Percentiles rank a stretch among this genome's conserved stretches.
phyloP scores from a whole-genome alignment of 2,797 vertebrate species.

The Onychomys leucogaster region DNA sequence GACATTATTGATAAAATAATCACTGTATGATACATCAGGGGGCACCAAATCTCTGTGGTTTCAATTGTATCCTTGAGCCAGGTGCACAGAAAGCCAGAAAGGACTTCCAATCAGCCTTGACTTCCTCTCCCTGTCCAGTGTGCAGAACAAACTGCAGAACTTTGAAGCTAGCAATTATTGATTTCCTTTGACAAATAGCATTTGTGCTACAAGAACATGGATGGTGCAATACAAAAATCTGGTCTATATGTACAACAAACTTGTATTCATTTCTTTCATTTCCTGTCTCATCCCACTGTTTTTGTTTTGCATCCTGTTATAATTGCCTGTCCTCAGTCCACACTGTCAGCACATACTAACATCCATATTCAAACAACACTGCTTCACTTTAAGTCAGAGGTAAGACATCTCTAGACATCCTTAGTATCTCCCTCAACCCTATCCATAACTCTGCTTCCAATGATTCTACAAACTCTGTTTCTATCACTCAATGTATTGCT shows the following conservation, averaged over 20 bases:
- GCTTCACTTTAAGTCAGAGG: neutral
- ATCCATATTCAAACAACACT: neutral
- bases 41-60: neutral
- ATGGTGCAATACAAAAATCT: neutral
- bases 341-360: fast-evolving
- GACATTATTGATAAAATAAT: too few relatives aligned
- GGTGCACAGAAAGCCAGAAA: neutral
- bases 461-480: too few relatives aligned
- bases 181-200: too few relatives aligned
- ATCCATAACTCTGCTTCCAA: too few relatives aligned
- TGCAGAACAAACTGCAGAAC: too few relatives aligned
- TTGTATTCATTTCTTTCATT: neutral
- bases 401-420: too few relatives aligned
- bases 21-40: neutral
- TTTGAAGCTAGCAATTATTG: neutral
- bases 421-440: too few relatives aligned
- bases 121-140: neutral
- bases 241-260: fast-evolving
- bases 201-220: fast-evolving
- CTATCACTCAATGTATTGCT: fast-evolving
- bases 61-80: neutral
- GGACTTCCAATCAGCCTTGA: neutral
- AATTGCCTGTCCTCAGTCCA: fast-evolving
- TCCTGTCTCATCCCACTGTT: fast-evolving
- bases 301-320: neutral